A percentile compares a stretch with the other conserved stretches of the same genome.
phyloP scores from a whole-genome alignment of 1,140 invertebrate species.

The Diabrotica undecimpunctata region DNA sequence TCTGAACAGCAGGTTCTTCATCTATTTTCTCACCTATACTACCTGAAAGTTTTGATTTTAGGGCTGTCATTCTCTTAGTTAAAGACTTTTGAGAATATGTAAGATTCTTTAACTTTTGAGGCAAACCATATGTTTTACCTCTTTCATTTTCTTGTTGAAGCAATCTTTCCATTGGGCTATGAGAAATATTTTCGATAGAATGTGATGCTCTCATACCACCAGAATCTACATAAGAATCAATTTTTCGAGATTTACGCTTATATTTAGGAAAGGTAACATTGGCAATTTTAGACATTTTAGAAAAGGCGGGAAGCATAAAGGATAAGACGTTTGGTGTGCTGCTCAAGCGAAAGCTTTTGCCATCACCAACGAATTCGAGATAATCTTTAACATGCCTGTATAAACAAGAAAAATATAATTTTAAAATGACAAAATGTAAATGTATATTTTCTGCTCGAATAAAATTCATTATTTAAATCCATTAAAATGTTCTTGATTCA shows the following conservation, averaged over 20 bases:
- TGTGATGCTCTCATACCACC: constrained; percentile 15
- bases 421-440: not conserved
- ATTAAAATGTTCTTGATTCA: no score
- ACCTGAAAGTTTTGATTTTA: constrained; percentile 48
- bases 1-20: constrained; percentile 17
- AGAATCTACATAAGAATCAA: constrained; percentile 23
- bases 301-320: constrained; percentile 23
- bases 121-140: constrained; percentile 50
- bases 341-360: constrained; percentile 42
- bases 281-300: constrained; percentile 11
- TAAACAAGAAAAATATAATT: constrained; percentile 30
- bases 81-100: constrained; percentile 55
- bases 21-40: constrained; percentile 45
- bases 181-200: constrained; percentile 27
- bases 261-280: constrained; percentile 13
- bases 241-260: constrained; percentile 26
- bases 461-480: no score
- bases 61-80: constrained; percentile 50
- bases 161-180: constrained; percentile 48
- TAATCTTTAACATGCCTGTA: constrained; percentile 42
- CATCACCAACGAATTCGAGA: constrained; percentile 44
- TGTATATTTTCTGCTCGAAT: constrained; percentile 13
- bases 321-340: constrained; percentile 19
- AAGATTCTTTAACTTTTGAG: constrained; percentile 53
- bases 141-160: constrained; percentile 57